These are phyloP conservation scores for Prietella phreatophila DNA, from an alignment of 2,113 vertebrate species.

Conservation along the genomic window DNA sequence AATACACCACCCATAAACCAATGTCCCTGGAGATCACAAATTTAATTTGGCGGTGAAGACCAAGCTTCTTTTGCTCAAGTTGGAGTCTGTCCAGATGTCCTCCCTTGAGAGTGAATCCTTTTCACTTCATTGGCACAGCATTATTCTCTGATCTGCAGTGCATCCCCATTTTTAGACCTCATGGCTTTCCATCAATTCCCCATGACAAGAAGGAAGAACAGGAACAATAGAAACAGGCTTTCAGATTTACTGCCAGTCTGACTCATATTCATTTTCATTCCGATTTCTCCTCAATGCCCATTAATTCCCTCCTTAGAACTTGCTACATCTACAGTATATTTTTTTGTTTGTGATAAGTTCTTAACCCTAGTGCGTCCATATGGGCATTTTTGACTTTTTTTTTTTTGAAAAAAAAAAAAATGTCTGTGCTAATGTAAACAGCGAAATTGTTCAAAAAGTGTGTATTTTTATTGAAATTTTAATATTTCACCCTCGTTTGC, in stretches of 20 bases:
- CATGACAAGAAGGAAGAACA: conserved; percentile 48
- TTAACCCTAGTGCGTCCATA: not conserved
- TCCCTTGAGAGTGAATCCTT: conserved; percentile 50
- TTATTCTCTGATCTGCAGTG: conserved; percentile 56
- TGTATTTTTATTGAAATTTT: too few species aligned
- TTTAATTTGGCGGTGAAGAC: conserved; percentile 50
- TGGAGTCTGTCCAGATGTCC: conserved; percentile 46
- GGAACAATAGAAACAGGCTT: conserved; percentile 54
- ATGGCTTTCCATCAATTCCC: conserved; percentile 53
- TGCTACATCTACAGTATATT: conserved; percentile 16
- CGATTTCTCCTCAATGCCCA: conserved; percentile 41
- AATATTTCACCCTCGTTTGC: too few species aligned
- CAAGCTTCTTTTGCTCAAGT: conserved; percentile 39
- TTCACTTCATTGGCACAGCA: conserved; percentile 44
- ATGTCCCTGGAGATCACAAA: conserved; percentile 33
- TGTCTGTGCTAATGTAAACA: too few species aligned
- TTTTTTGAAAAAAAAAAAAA: too few species aligned
- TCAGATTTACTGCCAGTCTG: conserved; percentile 59
- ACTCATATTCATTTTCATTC: conserved; percentile 47
- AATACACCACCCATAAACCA: conserved; percentile 40
- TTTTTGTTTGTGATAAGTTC: conserved; percentile 5
- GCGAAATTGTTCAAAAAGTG: too few species aligned
- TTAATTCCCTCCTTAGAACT: conserved; percentile 16
- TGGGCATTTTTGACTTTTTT: too few species aligned
- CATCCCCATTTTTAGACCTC: conserved; percentile 52